These are phyloP conservation scores for Drosophila affinis DNA, from an alignment of 2,888 invertebrate species.

Conservation along the genomic window DNA sequence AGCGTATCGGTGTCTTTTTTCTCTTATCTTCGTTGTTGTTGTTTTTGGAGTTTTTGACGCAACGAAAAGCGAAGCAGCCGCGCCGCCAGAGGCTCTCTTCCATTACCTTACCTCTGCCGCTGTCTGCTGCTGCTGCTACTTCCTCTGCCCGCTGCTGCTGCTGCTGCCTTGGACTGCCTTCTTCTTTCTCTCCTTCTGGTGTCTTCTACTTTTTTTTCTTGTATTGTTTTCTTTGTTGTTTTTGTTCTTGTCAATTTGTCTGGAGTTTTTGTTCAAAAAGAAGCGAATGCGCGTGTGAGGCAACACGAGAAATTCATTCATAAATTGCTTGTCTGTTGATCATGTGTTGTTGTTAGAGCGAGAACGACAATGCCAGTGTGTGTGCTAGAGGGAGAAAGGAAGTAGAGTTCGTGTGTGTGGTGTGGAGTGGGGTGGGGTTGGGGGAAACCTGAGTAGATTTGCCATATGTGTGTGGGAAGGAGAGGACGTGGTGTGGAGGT, in stretches of 20 bases:
- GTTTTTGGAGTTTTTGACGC: constrained; percentile 61
- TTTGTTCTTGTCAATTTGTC: constrained; percentile 40
- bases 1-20: neutral
- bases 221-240: constrained; percentile 41
- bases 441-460: constrained; percentile 67
- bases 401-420: neutral
- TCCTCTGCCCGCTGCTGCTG: neutral
- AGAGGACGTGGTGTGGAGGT: neutral
- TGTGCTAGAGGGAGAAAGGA: constrained; percentile 38
- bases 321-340: constrained; percentile 60
- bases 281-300: constrained; percentile 76
- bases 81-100: constrained; percentile 23
- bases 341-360: constrained; percentile 27
- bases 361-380: constrained; percentile 16
- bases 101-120: constrained; percentile 14
- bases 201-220: constrained; percentile 33
- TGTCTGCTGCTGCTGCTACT: neutral
- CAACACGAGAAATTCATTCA: constrained; percentile 83
- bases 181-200: constrained; percentile 14
- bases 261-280: constrained; percentile 50
- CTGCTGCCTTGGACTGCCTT: constrained; percentile 20
- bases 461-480: constrained; percentile 57
- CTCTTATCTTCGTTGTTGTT: constrained; percentile 22
- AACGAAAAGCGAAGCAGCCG: constrained; percentile 48
- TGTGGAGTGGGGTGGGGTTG: constrained; percentile 18